Evolutionary conservation across 2,888 invertebrate genomes (phyloP).

Genomic region (Troglohyphantes excavatus): DNA sequence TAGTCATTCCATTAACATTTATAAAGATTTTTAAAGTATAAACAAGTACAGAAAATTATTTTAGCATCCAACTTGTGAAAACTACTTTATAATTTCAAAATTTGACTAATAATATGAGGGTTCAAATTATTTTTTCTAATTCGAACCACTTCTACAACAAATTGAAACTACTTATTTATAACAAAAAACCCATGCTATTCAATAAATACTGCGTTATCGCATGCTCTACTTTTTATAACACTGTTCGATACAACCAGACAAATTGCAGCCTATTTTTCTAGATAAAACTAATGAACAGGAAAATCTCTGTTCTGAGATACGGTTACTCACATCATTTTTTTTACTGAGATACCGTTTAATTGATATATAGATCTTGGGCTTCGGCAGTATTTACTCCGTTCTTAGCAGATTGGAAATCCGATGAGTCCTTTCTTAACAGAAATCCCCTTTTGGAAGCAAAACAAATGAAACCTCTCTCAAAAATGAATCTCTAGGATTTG

Average conservation of each 20-base stretch:
- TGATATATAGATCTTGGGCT: conserved; percentile 31
- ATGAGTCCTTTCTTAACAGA: conserved; percentile 35
- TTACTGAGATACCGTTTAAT: conserved; percentile 9
- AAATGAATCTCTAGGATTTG: conserved; percentile 50
- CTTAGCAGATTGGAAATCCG: conserved; percentile 6
- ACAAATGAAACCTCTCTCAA: conserved; percentile 51
- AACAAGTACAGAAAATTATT: too few relatives aligned
- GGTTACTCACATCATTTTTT: conserved; percentile 20
- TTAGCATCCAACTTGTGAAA: too few relatives aligned
- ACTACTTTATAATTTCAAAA: too few relatives aligned
- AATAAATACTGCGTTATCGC: too few relatives aligned
- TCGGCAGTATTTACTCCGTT: conserved; percentile 26
- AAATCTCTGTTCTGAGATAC: background rate
- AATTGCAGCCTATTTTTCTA: background rate
- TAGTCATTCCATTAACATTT: too few relatives aligned
- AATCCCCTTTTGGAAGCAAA: conserved; percentile 22
- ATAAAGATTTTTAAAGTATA: too few relatives aligned
- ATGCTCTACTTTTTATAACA: too few relatives aligned
- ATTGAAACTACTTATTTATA: too few relatives aligned
- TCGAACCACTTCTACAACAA: too few relatives aligned
- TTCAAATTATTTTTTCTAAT: too few relatives aligned
- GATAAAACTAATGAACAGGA: background rate
- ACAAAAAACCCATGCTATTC: too few relatives aligned
- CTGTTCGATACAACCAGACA: background rate
- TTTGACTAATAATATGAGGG: too few relatives aligned